These are phyloP conservation scores for Neoascia interrupta DNA, from an alignment of 2,888 invertebrate genomes.

Conservation along the genomic window DNA sequence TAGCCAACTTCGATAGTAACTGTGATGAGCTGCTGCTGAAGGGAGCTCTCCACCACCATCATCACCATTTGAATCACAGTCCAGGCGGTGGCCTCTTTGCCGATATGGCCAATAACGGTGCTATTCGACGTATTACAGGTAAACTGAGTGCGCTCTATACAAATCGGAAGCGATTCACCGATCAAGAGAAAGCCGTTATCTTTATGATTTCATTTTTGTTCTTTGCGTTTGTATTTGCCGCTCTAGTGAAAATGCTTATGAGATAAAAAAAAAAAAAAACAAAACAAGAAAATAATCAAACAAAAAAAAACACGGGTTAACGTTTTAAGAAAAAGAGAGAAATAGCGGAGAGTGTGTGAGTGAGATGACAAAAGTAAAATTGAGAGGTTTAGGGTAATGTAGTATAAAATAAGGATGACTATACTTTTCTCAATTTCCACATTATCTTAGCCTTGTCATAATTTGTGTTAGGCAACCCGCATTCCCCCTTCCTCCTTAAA, in stretches of 20 bases:
- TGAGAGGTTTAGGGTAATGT: slow-evolving; percentile 42
- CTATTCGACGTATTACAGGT: slow-evolving; percentile 79
- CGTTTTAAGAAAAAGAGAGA: background rate
- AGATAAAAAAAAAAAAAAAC: slow-evolving; percentile 70
- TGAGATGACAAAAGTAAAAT: slow-evolving; percentile 12
- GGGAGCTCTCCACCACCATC: slow-evolving; percentile 76
- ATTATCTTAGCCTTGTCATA: too few relatives aligned
- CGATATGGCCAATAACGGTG: slow-evolving; percentile 74
- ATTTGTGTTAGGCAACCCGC: slow-evolving; percentile 6
- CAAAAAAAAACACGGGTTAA: background rate
- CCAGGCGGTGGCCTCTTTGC: slow-evolving; percentile 66
- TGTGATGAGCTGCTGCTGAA: slow-evolving; percentile 77
- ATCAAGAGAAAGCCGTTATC: slow-evolving; percentile 78
- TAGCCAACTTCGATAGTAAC: slow-evolving; percentile 75
- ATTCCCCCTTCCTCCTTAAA: background rate
- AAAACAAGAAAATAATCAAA: slow-evolving; percentile 14
- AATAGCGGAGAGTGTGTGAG: slow-evolving; percentile 8
- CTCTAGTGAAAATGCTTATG: slow-evolving; percentile 78
- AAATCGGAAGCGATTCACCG: slow-evolving; percentile 77
- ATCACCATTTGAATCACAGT: slow-evolving; percentile 71
- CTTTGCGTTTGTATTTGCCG: slow-evolving; percentile 77
- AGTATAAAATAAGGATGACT: too few relatives aligned
- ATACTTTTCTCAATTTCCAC: too few relatives aligned
- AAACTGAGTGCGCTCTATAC: slow-evolving; percentile 76
- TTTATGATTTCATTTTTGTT: slow-evolving; percentile 78